phyloP scores from a whole-genome alignment of 2,888 invertebrate genomes.

The Sinodicranocentrus sp. region DNA sequence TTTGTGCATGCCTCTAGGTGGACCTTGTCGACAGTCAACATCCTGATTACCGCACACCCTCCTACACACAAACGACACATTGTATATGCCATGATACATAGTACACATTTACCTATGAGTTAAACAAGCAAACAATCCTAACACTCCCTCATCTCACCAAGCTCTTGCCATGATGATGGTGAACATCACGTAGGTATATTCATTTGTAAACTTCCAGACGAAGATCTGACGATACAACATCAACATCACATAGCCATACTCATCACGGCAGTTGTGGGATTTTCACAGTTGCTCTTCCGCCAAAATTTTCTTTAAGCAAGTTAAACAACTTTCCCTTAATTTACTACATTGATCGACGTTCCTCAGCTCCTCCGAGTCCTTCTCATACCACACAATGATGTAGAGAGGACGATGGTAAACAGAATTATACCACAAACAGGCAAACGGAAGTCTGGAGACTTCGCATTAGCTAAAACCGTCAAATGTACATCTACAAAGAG shows the following conservation, averaged over 20 bases:
- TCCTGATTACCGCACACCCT: constrained; percentile 16
- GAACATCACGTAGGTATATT: background rate
- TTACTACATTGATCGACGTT: constrained; percentile 1
- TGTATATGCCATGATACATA: background rate
- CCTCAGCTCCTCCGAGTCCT: too few relatives aligned
- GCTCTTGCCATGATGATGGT: background rate
- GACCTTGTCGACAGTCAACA: constrained; percentile 21
- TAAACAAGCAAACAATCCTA: background rate
- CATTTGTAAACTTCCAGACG: too few relatives aligned
- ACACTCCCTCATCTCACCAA: background rate
- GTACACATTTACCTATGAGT: background rate
- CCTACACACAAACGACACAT: background rate
- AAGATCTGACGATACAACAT: background rate
- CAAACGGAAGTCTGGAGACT: background rate
- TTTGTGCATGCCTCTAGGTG: constrained; percentile 12
- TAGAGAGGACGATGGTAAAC: too few relatives aligned
- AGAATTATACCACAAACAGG: background rate
- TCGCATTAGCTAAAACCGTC: constrained; percentile 1
- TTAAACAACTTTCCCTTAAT: constrained; percentile 38
- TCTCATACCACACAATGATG: too few relatives aligned
- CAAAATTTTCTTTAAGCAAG: constrained; percentile 21
- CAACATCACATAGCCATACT: background rate
- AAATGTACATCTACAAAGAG: constrained; percentile 2
- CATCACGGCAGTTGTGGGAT: constrained; percentile 28
- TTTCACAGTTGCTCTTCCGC: constrained; percentile 17